Base-by-base conservation (phyloP, 1,140 invertebrate species). In the Melitaea cinxia region DNA sequence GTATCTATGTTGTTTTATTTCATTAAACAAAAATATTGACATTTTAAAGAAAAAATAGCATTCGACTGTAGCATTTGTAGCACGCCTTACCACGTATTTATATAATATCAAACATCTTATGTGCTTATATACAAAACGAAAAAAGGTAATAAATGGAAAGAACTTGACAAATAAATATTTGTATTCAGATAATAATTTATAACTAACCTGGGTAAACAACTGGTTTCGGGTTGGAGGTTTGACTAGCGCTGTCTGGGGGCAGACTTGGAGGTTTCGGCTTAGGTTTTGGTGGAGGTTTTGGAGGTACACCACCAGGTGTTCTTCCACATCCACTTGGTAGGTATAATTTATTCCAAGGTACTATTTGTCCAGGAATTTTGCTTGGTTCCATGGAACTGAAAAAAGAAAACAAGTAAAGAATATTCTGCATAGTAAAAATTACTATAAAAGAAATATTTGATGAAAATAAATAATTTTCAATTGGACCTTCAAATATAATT, bases 321-420 rank as follows among this genome's bases (percentile, higher is more conserved):
- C 81, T 72, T 7, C 88, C 88, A 65, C 88, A 90, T 19, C 88
- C 88, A 52, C 83, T 83, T 2, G 88, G 88, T 73, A 90, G 81
- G 66, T 82, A 89, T 4, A 90, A 47, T 52, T 87, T 81, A 2
- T 82, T 70, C 85, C 86, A 90, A 2, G 83, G 78, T 17, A 90
- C 70, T 15, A 76, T 69, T 61, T 82, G 77, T 5, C 85, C 87
- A 3, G 81, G 81, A 52, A 65, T 71, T 17, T 71, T 58, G 21
- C 73, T 75, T 2, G 72, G 73, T 47, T 62, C 76, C 33, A 62
- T 70, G 4, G 70, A 63, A 58, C 82, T 85, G 60, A 24, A 74
- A 76, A 60, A 14, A 50, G 53, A 65, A 56, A 59, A 42, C 47
- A 62, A 30, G n/a, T n/a, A n/a, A n/a, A n/a, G n/a, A n/a, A n/a